These are phyloP conservation scores for Alouatta caraya DNA, from an alignment of 2,797 vertebrate genomes.

Conservation along the genomic window DNA sequence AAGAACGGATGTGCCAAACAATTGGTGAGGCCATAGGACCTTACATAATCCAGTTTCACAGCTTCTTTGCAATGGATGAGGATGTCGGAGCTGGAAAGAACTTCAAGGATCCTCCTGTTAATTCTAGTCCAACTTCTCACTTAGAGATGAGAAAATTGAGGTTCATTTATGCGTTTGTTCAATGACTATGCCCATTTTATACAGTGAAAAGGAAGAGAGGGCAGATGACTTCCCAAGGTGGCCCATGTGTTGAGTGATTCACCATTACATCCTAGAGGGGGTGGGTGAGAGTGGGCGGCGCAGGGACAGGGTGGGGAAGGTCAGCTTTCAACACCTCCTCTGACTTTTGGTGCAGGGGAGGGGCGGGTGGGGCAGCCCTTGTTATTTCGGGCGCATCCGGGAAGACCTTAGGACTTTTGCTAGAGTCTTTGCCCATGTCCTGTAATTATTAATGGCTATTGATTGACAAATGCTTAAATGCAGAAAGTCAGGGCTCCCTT, in stretches of 20 bases:
- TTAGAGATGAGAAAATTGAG: background rate
- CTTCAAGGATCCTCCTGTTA: background rate
- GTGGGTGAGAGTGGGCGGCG: background rate
- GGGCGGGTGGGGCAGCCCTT: background rate
- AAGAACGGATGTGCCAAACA: background rate
- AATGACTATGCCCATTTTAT: background rate
- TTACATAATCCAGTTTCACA: background rate
- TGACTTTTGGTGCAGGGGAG: background rate
- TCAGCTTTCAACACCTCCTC: background rate
- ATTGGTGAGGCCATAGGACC: background rate
- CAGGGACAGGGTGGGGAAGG: rapidly evolving
- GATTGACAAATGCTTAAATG: background rate
- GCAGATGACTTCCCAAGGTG: background rate
- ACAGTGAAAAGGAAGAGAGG: background rate
- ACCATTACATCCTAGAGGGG: background rate
- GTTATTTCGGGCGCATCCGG: background rate
- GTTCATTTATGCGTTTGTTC: background rate
- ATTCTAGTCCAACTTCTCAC: background rate
- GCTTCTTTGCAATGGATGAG: background rate
- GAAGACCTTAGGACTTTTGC: background rate
- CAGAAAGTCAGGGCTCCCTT: background rate
- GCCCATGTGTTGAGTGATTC: too few species aligned
- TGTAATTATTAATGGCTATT: conserved; percentile 21
- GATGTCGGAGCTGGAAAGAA: background rate
- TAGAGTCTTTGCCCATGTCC: background rate